Percentiles rank a stretch among this genome's conserved stretches.
Evolutionary conservation across 2,797 vertebrate species (phyloP).

Genomic region (Geotrypetes seraphini): DNA sequence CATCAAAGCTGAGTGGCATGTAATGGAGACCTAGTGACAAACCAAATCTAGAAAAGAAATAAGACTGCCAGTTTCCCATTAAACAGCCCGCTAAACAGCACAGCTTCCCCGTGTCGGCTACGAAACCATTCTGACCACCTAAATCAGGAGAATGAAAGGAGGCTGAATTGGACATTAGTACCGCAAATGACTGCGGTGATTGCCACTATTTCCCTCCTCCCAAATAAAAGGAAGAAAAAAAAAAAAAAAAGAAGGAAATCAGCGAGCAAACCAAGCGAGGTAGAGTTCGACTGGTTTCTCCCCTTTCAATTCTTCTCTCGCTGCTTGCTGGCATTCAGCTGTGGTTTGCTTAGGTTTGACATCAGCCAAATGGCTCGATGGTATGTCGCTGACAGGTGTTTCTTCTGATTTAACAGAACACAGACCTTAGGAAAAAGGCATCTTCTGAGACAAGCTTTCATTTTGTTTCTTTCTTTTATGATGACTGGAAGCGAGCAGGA

Average conservation of each 20-base stretch:
- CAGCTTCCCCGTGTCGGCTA: slow-evolving; percentile 60
- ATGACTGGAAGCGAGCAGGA: no score
- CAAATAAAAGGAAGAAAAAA: slow-evolving; percentile 68
- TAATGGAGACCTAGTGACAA: slow-evolving; percentile 99
- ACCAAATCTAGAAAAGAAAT: slow-evolving; percentile 99
- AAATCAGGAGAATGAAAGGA: slow-evolving; percentile 98
- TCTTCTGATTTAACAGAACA: slow-evolving; percentile 86
- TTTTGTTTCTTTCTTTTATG: no score
- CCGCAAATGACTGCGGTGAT: slow-evolving; percentile 97
- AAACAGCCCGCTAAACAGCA: slow-evolving; percentile 92
- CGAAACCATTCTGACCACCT: slow-evolving; percentile 79
- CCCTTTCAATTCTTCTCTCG: slow-evolving; percentile 72
- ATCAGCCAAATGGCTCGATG: slow-evolving; percentile 86
- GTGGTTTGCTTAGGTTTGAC: slow-evolving; percentile 95
- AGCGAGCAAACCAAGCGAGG: slow-evolving; percentile 59
- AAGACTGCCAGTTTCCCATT: slow-evolving; percentile 99
- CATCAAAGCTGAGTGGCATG: slow-evolving; percentile 98
- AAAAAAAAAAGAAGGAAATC: slow-evolving; percentile 64
- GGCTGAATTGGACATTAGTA: slow-evolving; percentile 99
- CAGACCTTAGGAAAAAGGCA: slow-evolving; percentile 56
- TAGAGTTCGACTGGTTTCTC: slow-evolving; percentile 66
- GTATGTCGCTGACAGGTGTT: slow-evolving; percentile 84
- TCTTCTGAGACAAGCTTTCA: slow-evolving; percentile 52
- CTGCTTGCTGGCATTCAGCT: slow-evolving; percentile 85
- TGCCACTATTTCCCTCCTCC: slow-evolving; percentile 67